Evolutionary conservation across 2,797 vertebrate genomes (phyloP).

Genomic region (Anabas testudineus): DNA sequence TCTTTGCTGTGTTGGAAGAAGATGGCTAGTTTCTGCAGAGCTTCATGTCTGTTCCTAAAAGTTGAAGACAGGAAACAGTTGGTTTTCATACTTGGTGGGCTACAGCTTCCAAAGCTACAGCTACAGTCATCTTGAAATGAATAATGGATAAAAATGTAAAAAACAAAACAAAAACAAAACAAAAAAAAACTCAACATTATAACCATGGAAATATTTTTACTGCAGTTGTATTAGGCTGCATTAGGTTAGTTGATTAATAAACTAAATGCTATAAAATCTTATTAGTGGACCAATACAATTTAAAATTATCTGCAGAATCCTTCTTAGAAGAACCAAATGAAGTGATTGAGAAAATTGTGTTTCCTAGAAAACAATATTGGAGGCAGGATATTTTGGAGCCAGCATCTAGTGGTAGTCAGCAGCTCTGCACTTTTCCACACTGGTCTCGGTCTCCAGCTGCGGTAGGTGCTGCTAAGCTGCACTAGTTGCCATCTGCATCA

Average conservation of each 20-base stretch:
- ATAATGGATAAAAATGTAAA: background rate
- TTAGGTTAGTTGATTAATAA: too few relatives aligned
- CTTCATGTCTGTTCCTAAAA: conserved; percentile 75
- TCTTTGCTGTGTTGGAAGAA: conserved; percentile 77
- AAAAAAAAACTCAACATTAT: too few relatives aligned
- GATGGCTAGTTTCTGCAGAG: conserved; percentile 81
- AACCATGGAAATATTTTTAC: too few relatives aligned
- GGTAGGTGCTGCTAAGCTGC: too few relatives aligned
- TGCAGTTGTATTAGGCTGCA: too few relatives aligned
- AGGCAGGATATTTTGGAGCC: background rate
- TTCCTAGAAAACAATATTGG: background rate
- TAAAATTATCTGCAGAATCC: too few relatives aligned
- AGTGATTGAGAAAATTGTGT: background rate
- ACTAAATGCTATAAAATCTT: too few relatives aligned
- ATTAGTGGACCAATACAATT: too few relatives aligned
- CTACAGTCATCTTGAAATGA: background rate
- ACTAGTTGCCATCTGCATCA: background rate
- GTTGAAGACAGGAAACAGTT: background rate
- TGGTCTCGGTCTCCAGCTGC: background rate
- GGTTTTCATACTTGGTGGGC: background rate
- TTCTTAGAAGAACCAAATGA: background rate
- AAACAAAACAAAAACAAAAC: too few relatives aligned
- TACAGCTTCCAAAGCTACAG: background rate
- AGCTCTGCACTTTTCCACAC: background rate
- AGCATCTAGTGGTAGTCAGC: background rate